Evolutionary conservation across 2,888 invertebrate species (phyloP).

Genomic region (Hirtodrosophila alboralis): DNA sequence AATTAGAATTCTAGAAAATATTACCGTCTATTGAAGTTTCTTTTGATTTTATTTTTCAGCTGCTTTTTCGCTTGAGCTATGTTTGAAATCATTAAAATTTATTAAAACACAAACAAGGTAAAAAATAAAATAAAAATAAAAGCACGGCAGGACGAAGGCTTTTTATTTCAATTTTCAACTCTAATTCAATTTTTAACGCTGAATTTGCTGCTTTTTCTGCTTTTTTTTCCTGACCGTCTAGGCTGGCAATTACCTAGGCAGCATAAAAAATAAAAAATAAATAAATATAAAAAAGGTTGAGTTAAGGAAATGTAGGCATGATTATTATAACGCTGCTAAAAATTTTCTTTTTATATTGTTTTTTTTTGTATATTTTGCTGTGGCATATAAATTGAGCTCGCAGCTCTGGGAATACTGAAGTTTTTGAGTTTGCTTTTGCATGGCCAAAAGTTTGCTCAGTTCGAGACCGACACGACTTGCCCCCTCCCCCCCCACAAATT

Average conservation of each 20-base stretch:
- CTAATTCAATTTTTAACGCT: constrained; percentile 73
- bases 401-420: constrained; percentile 7
- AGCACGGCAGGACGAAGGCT: constrained; percentile 4
- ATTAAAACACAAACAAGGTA: no score
- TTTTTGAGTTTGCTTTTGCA: constrained; percentile 49
- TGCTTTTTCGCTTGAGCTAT: constrained; percentile 23
- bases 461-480: constrained; percentile 28
- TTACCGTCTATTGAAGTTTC: not conserved
- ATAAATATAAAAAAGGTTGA: constrained; percentile 34
- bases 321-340: constrained; percentile 60
- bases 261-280: constrained; percentile 26
- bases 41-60: constrained; percentile 14
- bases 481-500: no score
- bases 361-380: constrained; percentile 7
- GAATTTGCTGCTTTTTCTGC: constrained; percentile 67
- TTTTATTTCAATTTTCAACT: constrained; percentile 67
- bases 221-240: constrained; percentile 42
- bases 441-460: constrained; percentile 45
- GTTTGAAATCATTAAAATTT: constrained; percentile 68
- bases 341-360: constrained; percentile 19
- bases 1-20: no score
- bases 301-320: constrained; percentile 56
- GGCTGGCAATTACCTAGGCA: constrained; percentile 46
- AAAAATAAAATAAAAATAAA: constrained; percentile 32
- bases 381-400: constrained; percentile 31